phyloP scores from a whole-genome alignment of 2,113 vertebrate species.

The Upupa epops region DNA sequence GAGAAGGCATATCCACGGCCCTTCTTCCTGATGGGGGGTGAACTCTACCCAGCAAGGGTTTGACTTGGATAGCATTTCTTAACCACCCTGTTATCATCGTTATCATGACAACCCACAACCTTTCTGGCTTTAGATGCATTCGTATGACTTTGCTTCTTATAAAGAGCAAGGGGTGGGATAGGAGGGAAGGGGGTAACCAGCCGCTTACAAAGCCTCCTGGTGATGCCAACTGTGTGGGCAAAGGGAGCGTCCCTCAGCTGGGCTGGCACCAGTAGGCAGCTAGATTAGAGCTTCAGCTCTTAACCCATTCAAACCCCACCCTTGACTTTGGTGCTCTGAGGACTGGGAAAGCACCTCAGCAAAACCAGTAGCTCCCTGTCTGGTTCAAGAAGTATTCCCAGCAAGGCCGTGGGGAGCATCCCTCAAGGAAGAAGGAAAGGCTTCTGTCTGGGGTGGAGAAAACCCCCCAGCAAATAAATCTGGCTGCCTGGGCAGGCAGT shows the following conservation, averaged over 20 bases:
- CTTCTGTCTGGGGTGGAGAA: neutral
- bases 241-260: neutral
- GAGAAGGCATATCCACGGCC: neutral
- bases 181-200: neutral
- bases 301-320: neutral
- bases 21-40: neutral
- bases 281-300: neutral
- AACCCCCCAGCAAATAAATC: neutral
- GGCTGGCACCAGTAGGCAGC: neutral
- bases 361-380: neutral
- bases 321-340: neutral
- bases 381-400: neutral
- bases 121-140: neutral
- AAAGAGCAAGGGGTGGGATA: neutral
- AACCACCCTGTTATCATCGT: neutral
- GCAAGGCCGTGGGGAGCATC: accelerated
- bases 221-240: neutral
- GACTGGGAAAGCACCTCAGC: neutral
- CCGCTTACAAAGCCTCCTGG: neutral
- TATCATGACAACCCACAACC: neutral
- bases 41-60: neutral
- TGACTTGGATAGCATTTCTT: neutral
- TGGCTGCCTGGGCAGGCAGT: neutral
- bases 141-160: neutral
- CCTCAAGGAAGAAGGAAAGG: neutral